Evolutionary conservation across 2,113 vertebrate genomes (phyloP).

Genomic region (Prochilodus magdalenae): DNA sequence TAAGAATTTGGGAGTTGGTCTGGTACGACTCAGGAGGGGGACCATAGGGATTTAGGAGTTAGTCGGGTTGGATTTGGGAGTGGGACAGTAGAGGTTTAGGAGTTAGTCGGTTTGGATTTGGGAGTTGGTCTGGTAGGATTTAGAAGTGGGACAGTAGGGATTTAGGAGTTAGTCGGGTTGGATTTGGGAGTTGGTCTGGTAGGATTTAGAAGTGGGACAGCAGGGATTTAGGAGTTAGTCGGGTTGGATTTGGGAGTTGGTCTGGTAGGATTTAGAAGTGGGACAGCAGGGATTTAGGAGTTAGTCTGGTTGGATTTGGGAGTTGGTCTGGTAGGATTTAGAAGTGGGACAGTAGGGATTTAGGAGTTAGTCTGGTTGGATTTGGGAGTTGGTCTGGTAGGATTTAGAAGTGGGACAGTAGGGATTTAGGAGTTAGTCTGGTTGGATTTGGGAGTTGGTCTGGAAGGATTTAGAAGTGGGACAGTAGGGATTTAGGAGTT

Average conservation of each 20-base stretch:
- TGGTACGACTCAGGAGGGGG: no score
- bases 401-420: neutral
- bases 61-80: neutral
- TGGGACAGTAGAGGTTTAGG: neutral
- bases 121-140: neutral
- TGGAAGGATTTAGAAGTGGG: neutral
- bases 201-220: no score
- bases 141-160: neutral
- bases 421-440: neutral
- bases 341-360: neutral
- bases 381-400: no score
- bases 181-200: no score
- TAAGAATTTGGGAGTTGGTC: no score
- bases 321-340: neutral
- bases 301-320: neutral
- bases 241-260: no score
- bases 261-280: neutral
- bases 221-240: no score
- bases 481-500: neutral
- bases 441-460: neutral
- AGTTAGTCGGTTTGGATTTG: neutral
- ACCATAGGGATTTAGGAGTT: no score
- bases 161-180: neutral
- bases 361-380: no score
- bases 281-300: neutral